phyloP scores from a whole-genome alignment of 2,888 invertebrate genomes.

The Chouioia cunea region DNA sequence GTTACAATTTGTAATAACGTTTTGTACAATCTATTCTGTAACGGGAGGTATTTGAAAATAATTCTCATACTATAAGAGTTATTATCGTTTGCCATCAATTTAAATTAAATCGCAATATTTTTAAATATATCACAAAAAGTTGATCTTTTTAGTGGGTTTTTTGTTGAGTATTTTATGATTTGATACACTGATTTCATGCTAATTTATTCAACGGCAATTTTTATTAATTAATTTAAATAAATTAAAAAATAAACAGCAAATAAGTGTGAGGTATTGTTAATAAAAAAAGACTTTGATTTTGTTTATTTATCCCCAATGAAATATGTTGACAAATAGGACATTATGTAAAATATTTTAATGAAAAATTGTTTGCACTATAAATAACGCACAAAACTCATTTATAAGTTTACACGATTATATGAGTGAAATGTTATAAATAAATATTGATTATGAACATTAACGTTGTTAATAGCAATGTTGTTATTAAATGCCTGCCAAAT shows the following conservation, averaged over 20 bases:
- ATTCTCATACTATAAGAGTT: too few species aligned
- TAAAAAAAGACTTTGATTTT: conserved; percentile 30
- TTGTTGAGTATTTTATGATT: too few species aligned
- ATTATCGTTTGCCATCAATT: too few species aligned
- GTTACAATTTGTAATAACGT: conserved; percentile 44
- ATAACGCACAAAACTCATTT: conserved; percentile 44
- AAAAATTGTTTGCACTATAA: conserved; percentile 47
- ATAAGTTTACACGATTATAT: conserved; percentile 41
- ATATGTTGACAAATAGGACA: conserved; percentile 16
- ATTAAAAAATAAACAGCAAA: too few species aligned
- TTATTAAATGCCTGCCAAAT: too few species aligned
- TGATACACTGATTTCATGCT: too few species aligned
- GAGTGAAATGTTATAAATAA: conserved; percentile 41
- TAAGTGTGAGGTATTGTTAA: conserved; percentile 9
- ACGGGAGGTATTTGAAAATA: conserved; percentile 10
- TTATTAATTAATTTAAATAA: too few species aligned
- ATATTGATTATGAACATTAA: conserved; percentile 28
- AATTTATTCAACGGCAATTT: too few species aligned
- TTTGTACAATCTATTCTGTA: conserved; percentile 42
- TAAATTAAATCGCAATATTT: too few species aligned
- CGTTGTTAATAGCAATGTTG: not conserved
- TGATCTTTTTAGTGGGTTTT: too few species aligned
- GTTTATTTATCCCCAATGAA: conserved; percentile 12
- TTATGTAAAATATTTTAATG: conserved; percentile 40
- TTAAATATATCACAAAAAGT: too few species aligned